Evolutionary conservation across 2,797 vertebrate species (phyloP).

Genomic region (Mormyrus proboscirostris): DNA sequence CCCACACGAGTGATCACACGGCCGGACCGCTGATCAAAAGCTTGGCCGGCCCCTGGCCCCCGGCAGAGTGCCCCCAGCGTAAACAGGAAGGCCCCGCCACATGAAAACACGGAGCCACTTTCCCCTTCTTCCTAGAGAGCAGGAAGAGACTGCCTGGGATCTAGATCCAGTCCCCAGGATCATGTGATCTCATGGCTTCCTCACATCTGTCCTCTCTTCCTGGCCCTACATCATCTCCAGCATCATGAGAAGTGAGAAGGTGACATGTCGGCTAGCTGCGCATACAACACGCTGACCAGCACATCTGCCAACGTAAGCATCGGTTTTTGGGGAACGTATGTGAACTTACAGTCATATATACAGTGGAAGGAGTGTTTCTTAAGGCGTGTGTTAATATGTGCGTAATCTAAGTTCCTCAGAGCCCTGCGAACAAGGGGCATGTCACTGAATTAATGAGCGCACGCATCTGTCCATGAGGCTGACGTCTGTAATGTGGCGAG

Average conservation of each 20-base stretch:
- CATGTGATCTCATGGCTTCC: not conserved
- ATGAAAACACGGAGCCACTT: conserved; percentile 40
- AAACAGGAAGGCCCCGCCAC: conserved; percentile 41
- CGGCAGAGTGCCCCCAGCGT: conserved; percentile 39
- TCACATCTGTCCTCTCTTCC: not conserved
- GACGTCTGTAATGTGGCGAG: not conserved
- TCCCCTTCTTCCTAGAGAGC: conserved; percentile 33
- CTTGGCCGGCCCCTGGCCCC: conserved; percentile 25
- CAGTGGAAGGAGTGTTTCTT: not conserved
- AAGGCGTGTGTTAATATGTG: not conserved
- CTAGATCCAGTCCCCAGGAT: not conserved
- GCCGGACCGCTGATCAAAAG: conserved; percentile 41
- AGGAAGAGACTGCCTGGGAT: not conserved
- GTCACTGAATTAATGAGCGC: not conserved
- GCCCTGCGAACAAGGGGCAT: not conserved
- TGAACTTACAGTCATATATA: not conserved
- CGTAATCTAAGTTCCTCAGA: not conserved
- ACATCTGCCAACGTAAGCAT: not conserved
- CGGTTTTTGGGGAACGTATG: not conserved
- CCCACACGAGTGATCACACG: conserved; percentile 30
- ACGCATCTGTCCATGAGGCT: not conserved
- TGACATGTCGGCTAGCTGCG: not conserved
- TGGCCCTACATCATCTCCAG: not conserved
- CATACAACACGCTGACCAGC: not conserved
- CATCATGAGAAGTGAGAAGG: not conserved